Percentiles rank a stretch among this genome's conserved stretches.
phyloP scores from a whole-genome alignment of 2,888 invertebrate species.

The Tridacna gigas region DNA sequence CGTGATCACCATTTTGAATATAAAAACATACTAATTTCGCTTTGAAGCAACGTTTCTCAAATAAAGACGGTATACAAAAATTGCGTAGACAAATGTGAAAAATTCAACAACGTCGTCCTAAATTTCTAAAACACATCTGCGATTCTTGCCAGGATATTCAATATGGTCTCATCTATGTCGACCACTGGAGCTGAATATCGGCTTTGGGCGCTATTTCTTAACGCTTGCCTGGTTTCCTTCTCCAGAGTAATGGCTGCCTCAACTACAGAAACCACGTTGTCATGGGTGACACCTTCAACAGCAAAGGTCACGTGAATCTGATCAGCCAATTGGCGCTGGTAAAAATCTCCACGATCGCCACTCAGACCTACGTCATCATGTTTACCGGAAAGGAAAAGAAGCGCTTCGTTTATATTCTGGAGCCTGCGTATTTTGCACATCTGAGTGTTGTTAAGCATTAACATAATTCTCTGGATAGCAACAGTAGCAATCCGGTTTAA shows the following conservation, averaged over 20 bases:
- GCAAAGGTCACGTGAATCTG: constrained; percentile 76
- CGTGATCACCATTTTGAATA: no score
- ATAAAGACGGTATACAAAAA: no score
- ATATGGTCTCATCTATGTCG: constrained; percentile 72
- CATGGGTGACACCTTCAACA: constrained; percentile 75
- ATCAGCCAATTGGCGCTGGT: constrained; percentile 78
- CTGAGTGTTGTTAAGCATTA: constrained; percentile 78
- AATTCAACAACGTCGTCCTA: not conserved
- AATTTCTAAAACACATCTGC: constrained; percentile 69
- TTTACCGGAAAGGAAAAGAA: constrained; percentile 73
- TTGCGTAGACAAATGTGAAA: no score
- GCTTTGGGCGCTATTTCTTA: constrained; percentile 62
- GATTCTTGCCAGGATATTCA: constrained; percentile 77
- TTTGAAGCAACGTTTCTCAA: no score
- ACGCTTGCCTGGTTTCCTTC: constrained; percentile 66
- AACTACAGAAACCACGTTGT: constrained; percentile 73
- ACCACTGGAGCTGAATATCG: constrained; percentile 70
- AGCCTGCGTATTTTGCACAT: constrained; percentile 74
- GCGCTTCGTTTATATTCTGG: constrained; percentile 70
- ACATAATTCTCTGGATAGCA: constrained; percentile 74
- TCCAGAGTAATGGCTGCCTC: constrained; percentile 74
- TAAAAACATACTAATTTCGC: no score
- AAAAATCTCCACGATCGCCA: constrained; percentile 81
- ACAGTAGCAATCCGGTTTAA: constrained; percentile 75
- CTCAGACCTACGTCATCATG: constrained; percentile 76